A percentile compares a stretch with the other conserved stretches of the same genome.
phyloP scores from a whole-genome alignment of 2,888 invertebrate genomes.

The Ennomos quercinarius region DNA sequence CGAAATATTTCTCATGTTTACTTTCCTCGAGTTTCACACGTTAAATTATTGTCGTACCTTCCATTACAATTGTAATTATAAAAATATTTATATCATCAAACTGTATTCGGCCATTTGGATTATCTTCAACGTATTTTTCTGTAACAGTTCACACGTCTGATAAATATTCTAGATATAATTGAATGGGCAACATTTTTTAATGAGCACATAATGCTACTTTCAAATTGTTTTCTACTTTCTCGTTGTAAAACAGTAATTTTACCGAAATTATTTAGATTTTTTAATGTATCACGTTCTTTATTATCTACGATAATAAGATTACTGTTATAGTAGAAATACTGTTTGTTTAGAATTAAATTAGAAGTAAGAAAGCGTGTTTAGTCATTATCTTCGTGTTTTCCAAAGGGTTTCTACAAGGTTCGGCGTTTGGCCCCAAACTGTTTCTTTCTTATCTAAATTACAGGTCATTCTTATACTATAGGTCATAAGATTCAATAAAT shows the following conservation, averaged over 20 bases:
- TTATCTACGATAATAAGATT: constrained; percentile 10
- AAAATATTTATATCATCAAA: constrained; percentile 51
- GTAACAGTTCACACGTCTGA: constrained; percentile 56
- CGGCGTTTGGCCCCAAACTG: background rate
- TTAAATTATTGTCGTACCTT: constrained; percentile 10
- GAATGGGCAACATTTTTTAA: constrained; percentile 59
- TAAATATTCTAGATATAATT: constrained; percentile 59
- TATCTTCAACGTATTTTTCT: constrained; percentile 33
- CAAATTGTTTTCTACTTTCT: constrained; percentile 68
- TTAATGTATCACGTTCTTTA: constrained; percentile 18
- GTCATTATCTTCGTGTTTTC: constrained; percentile 7
- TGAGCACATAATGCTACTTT: constrained; percentile 51
- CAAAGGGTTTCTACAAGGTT: constrained; percentile 17
- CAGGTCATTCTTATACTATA: too few relatives aligned
- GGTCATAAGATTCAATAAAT: too few relatives aligned
- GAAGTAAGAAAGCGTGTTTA: constrained; percentile 9
- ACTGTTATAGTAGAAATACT: constrained; percentile 12
- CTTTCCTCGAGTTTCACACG: constrained; percentile 21
- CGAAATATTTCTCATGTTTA: constrained; percentile 14
- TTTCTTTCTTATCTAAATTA: background rate
- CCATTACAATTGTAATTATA: constrained; percentile 43
- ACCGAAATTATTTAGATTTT: constrained; percentile 35
- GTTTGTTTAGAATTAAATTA: background rate
- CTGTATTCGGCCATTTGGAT: constrained; percentile 27
- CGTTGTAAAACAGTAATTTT: constrained; percentile 60